Percentiles rank a stretch among this genome's conserved stretches.
Conservation (phyloP, 2,888 invertebrate genomes). For the Cerceris ruficornis region DNA sequence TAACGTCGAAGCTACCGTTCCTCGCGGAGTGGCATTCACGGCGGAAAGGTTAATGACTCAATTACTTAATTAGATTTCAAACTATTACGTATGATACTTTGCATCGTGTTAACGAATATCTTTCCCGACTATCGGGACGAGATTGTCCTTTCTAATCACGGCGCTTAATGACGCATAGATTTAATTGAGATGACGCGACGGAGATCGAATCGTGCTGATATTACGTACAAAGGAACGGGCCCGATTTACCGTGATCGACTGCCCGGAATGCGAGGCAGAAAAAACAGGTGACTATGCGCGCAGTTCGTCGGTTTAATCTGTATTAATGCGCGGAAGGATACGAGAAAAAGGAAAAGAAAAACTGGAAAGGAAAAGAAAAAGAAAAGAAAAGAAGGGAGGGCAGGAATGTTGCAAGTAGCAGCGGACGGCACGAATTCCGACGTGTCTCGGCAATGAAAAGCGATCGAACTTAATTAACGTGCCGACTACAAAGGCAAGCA, state of each 20-base stretch:
- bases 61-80: slow-evolving; percentile 25
- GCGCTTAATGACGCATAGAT: slow-evolving; percentile 26
- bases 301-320: background rate
- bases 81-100: slow-evolving; percentile 1
- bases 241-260: slow-evolving; percentile 17
- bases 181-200: slow-evolving; percentile 18
- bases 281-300: background rate
- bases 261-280: slow-evolving; percentile 26
- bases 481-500: slow-evolving; percentile 6
- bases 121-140: slow-evolving; percentile 4
- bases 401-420: slow-evolving; percentile 13
- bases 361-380: background rate
- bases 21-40: slow-evolving; percentile 1
- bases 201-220: slow-evolving; percentile 21
- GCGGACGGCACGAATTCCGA: slow-evolving; percentile 26
- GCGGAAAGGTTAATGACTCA: slow-evolving; percentile 24
- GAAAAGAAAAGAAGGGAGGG: background rate
- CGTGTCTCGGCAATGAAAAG: slow-evolving; percentile 24
- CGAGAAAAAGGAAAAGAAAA: background rate
- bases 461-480: slow-evolving; percentile 40
- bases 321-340: background rate
- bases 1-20: slow-evolving; percentile 1
- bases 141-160: slow-evolving; percentile 29
- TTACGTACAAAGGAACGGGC: background rate
- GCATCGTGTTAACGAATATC: slow-evolving; percentile 12